Percentiles rank a stretch among this genome's conserved stretches.
phyloP scores from a whole-genome alignment of 2,797 vertebrate genomes.

The Phrynocephalus forsythii region DNA sequence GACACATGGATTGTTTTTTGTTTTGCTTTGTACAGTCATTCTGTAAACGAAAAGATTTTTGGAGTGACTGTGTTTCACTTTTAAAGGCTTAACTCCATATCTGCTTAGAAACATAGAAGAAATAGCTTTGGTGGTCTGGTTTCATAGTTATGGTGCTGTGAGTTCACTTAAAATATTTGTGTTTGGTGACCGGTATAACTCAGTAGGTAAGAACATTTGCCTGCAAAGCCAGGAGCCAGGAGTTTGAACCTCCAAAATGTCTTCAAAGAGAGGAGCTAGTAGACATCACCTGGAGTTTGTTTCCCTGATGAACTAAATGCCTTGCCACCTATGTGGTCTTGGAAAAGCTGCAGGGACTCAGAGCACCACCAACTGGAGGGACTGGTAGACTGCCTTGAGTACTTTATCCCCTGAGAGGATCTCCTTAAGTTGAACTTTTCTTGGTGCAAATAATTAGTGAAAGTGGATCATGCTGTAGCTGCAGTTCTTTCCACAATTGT shows the following conservation, averaged over 20 bases:
- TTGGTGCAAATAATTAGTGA: no score
- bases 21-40: slow-evolving; percentile 32
- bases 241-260: no score
- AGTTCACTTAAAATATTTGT: not conserved
- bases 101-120: not conserved
- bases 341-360: no score
- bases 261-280: no score
- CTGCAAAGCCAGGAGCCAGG: no score
- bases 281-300: no score
- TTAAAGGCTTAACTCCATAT: slow-evolving; percentile 21
- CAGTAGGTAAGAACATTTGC: not conserved
- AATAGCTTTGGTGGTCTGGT: not conserved
- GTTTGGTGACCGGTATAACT: not conserved
- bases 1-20: fast-evolving
- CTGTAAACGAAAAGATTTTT: slow-evolving; percentile 43
- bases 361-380: no score
- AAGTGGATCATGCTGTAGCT: not conserved
- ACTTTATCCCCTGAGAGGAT: no score
- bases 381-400: no score
- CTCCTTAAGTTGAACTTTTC: no score
- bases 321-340: no score
- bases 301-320: no score
- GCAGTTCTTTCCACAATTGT: not conserved
- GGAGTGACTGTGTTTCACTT: slow-evolving; percentile 50
- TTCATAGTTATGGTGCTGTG: not conserved